phyloP scores from a whole-genome alignment of 2,113 vertebrate genomes.

The Aspiorhynchus laticeps region DNA sequence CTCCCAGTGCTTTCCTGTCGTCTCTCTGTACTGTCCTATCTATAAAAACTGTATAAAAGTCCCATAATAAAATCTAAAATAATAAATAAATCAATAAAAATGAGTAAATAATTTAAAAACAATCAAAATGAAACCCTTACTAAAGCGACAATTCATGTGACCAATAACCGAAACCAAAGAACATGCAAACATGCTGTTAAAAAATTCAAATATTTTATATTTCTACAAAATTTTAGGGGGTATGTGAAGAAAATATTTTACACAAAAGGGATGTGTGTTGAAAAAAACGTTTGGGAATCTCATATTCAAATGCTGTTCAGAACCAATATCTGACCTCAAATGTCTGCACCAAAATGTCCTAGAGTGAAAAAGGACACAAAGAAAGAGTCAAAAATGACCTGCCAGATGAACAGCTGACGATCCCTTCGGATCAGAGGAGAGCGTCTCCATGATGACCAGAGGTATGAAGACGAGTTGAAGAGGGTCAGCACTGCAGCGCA shows the following conservation, averaged over 20 bases:
- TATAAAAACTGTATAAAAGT: no score
- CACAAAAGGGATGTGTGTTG: background rate
- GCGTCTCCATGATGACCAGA: conserved; percentile 73
- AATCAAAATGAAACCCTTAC: background rate
- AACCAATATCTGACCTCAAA: background rate
- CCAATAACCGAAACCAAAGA: background rate
- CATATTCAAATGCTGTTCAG: background rate
- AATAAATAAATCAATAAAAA: no score
- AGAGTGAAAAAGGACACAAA: background rate
- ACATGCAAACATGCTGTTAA: background rate
- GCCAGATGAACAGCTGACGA: conserved; percentile 74
- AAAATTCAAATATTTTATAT: conserved; percentile 29
- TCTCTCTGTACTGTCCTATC: no score
- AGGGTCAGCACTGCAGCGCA: conserved; percentile 80
- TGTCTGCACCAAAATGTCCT: conserved; percentile 38
- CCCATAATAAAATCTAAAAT: no score
- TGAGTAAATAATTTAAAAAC: background rate
- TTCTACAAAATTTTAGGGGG: background rate
- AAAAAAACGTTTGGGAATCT: background rate
- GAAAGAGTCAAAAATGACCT: conserved; percentile 74
- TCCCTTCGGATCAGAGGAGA: conserved; percentile 63
- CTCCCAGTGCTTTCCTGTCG: no score
- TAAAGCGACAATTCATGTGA: background rate
- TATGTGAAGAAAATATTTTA: background rate
- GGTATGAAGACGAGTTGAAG: conserved; percentile 75